Conservation (phyloP, 2,797 vertebrate species). For the Acanthurus lineatus region DNA sequence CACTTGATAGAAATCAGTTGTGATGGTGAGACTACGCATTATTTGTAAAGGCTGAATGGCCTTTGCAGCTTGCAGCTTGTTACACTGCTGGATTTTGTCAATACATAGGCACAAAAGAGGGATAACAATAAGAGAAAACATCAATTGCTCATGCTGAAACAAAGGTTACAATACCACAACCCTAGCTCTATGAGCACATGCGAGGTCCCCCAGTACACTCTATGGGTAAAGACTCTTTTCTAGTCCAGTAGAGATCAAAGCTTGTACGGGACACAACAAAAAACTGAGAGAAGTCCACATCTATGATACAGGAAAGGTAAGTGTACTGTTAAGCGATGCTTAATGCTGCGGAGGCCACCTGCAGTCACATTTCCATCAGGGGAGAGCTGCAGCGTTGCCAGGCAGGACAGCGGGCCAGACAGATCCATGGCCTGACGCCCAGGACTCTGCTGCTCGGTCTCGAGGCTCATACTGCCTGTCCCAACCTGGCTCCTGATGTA, state of each 20-base stretch:
- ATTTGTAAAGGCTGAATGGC: conserved; percentile 35
- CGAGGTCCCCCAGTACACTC: too few species aligned
- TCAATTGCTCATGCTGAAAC: conserved; percentile 26
- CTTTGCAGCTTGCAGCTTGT: conserved; percentile 18
- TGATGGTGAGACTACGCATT: conserved; percentile 20
- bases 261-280: not conserved
- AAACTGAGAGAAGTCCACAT: conserved; percentile 36
- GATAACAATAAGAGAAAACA: conserved; percentile 24
- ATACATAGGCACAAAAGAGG: conserved; percentile 20
- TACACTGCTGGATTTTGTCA: conserved; percentile 21
- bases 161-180: too few species aligned
- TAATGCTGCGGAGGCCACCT: conserved; percentile 51
- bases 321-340: conserved; percentile 42
- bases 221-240: too few species aligned
- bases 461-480: conserved; percentile 38
- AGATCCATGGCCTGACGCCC: conserved; percentile 70
- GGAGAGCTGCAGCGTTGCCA: conserved; percentile 54
- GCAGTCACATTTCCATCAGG: conserved; percentile 60
- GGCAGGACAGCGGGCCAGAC: conserved; percentile 60
- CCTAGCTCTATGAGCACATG: too few species aligned
- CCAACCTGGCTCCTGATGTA: conserved; percentile 43
- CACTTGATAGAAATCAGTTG: conserved; percentile 30
- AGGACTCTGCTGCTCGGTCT: conserved; percentile 60
- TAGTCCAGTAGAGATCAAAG: too few species aligned
- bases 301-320: conserved; percentile 16